Conservation (phyloP, 2,797 vertebrate species). For the Scolopax rusticola region DNA sequence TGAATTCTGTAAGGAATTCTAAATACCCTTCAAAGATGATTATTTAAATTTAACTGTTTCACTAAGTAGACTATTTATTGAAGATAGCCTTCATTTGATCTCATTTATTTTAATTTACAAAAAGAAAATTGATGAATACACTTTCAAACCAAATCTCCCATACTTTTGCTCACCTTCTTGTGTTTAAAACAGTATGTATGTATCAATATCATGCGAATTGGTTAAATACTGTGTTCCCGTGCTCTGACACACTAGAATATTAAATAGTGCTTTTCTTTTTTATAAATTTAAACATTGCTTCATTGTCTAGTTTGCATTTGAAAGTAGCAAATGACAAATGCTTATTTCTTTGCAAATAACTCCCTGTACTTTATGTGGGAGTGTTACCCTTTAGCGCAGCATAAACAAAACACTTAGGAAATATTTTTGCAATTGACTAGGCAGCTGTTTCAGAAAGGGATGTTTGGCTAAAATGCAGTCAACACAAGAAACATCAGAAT, state of each 20-base stretch:
- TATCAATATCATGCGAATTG: neutral
- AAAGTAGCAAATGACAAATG: neutral
- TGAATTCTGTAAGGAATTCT: slow-evolving; percentile 14
- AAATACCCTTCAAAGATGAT: neutral
- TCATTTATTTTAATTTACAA: neutral
- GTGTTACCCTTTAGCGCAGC: neutral
- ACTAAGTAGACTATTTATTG: neutral
- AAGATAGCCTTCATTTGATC: neutral
- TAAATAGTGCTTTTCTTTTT: neutral
- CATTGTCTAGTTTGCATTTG: neutral
- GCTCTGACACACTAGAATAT: neutral
- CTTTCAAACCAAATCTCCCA: neutral
- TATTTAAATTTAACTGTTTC: neutral
- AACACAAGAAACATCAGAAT: neutral
- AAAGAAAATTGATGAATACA: neutral
- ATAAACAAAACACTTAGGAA: neutral
- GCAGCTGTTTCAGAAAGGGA: neutral
- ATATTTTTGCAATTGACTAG: neutral
- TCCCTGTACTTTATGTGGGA: neutral
- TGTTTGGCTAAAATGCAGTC: neutral
- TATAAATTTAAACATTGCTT: neutral
- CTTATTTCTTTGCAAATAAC: neutral
- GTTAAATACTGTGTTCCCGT: neutral
- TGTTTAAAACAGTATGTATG: neutral
- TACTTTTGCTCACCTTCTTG: neutral